A percentile compares a stretch with the other conserved stretches of the same genome.
Evolutionary conservation across 2,797 vertebrate species (phyloP).

Genomic region (Phoxinus dragarum): DNA sequence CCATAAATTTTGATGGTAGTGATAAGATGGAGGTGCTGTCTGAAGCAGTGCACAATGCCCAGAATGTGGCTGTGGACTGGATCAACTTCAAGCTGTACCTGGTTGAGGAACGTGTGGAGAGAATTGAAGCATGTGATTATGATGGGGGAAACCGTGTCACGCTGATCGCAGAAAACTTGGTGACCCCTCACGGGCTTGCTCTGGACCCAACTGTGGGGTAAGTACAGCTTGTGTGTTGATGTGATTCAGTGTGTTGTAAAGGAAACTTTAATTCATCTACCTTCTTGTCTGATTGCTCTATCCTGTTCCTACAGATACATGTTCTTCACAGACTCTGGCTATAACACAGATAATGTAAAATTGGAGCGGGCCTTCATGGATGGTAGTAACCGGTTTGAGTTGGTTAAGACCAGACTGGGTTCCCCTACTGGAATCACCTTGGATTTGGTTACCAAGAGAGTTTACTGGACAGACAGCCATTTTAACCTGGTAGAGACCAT

Average conservation of each 20-base stretch:
- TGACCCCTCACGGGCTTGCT: slow-evolving; percentile 73
- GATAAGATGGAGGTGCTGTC: slow-evolving; percentile 73
- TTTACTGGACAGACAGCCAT: slow-evolving; percentile 82
- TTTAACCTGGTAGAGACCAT: slow-evolving; percentile 80
- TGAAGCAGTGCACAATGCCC: slow-evolving; percentile 69
- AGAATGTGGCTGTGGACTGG: slow-evolving; percentile 81
- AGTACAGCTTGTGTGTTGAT: slow-evolving; percentile 30
- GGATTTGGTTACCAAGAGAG: slow-evolving; percentile 74
- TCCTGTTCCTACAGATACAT: slow-evolving; percentile 73
- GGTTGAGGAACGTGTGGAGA: slow-evolving; percentile 73
- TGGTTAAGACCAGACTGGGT: slow-evolving; percentile 74
- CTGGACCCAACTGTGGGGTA: slow-evolving; percentile 80
- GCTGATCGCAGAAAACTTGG: slow-evolving; percentile 77
- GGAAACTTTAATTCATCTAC: neutral
- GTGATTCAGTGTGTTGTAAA: neutral
- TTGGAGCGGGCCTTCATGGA: slow-evolving; percentile 81
- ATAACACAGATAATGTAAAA: slow-evolving; percentile 65
- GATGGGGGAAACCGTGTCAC: slow-evolving; percentile 75
- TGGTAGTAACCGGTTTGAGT: slow-evolving; percentile 74
- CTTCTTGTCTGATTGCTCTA: neutral
- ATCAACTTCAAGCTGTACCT: slow-evolving; percentile 81
- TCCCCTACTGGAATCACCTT: slow-evolving; percentile 74
- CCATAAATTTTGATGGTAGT: slow-evolving; percentile 70
- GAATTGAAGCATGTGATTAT: slow-evolving; percentile 77
- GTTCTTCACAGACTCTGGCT: slow-evolving; percentile 79